Conservation (phyloP, 2,888 invertebrate species). For the Lasioglossum morio region DNA sequence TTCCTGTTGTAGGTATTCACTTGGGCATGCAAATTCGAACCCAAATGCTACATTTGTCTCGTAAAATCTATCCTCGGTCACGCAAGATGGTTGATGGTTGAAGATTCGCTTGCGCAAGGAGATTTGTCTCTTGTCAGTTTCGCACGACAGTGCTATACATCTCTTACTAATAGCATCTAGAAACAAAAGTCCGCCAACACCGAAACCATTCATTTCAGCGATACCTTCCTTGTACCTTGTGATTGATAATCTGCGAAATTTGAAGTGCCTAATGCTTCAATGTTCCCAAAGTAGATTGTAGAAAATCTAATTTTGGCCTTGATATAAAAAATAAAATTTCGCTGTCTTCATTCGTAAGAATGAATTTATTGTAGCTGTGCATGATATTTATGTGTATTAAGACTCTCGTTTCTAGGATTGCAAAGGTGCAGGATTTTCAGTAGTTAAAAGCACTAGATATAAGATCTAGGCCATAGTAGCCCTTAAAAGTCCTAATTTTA, state of each 20-base stretch:
- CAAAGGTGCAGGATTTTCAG: too few relatives aligned
- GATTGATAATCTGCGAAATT: slow-evolving; percentile 31
- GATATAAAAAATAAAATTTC: background rate
- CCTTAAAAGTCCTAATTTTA: too few relatives aligned
- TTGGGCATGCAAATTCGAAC: background rate
- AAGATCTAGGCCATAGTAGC: too few relatives aligned
- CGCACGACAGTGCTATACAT: slow-evolving; percentile 10
- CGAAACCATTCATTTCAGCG: slow-evolving; percentile 26
- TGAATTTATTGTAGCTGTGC: background rate
- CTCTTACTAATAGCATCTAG: background rate
- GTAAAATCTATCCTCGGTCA: slow-evolving; percentile 1
- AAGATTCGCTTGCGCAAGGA: background rate
- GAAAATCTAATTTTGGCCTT: background rate
- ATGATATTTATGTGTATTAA: background rate
- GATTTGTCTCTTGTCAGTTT: slow-evolving; percentile 44
- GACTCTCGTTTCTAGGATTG: too few relatives aligned
- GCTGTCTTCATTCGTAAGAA: background rate
- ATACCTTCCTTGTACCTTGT: slow-evolving; percentile 17
- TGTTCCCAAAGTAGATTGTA: slow-evolving; percentile 3
- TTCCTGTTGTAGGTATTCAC: background rate
- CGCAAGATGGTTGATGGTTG: slow-evolving; percentile 4
- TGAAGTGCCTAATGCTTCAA: slow-evolving; percentile 35
- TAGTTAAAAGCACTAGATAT: too few relatives aligned
- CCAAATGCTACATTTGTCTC: background rate
- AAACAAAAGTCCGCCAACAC: slow-evolving; percentile 22